Conservation (phyloP, 2,888 invertebrate species). For the Athalia circularis region DNA sequence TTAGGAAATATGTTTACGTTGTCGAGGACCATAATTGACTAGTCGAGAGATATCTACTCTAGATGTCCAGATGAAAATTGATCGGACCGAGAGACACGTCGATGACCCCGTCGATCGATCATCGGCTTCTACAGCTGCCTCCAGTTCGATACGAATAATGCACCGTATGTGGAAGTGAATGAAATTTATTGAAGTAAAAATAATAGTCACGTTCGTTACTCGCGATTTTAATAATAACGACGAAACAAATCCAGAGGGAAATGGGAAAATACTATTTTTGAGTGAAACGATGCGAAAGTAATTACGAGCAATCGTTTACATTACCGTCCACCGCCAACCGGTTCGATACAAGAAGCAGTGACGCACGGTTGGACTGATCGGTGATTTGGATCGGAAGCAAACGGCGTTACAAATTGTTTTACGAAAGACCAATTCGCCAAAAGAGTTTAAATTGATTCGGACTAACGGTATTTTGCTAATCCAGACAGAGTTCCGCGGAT, state of each 20-base stretch:
- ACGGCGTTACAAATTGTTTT: slow-evolving; percentile 37
- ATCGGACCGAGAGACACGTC: slow-evolving; percentile 15
- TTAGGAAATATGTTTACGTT: slow-evolving; percentile 34
- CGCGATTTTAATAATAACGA: not conserved
- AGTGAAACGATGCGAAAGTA: slow-evolving; percentile 21
- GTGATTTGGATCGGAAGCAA: slow-evolving; percentile 31
- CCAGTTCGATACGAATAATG: not conserved
- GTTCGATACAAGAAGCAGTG: slow-evolving; percentile 18
- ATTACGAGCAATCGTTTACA: slow-evolving; percentile 4
- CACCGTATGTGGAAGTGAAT: too few species aligned
- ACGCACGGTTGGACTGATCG: not conserved
- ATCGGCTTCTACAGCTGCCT: not conserved
- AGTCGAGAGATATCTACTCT: slow-evolving; percentile 10
- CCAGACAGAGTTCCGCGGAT: slow-evolving; percentile 19
- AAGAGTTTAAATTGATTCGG: slow-evolving; percentile 35
- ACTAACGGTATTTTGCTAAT: not conserved
- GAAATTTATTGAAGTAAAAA: too few species aligned
- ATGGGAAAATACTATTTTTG: not conserved
- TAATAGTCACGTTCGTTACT: too few species aligned
- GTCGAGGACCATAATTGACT: slow-evolving; percentile 32
- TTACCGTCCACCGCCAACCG: slow-evolving; percentile 2
- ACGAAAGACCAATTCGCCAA: slow-evolving; percentile 28
- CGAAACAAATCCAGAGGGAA: not conserved
- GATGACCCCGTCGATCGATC: slow-evolving; percentile 25
- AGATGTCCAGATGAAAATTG: slow-evolving; percentile 38